phyloP scores from a whole-genome alignment of 2,113 vertebrate species.

The Corydoras maculifer region DNA sequence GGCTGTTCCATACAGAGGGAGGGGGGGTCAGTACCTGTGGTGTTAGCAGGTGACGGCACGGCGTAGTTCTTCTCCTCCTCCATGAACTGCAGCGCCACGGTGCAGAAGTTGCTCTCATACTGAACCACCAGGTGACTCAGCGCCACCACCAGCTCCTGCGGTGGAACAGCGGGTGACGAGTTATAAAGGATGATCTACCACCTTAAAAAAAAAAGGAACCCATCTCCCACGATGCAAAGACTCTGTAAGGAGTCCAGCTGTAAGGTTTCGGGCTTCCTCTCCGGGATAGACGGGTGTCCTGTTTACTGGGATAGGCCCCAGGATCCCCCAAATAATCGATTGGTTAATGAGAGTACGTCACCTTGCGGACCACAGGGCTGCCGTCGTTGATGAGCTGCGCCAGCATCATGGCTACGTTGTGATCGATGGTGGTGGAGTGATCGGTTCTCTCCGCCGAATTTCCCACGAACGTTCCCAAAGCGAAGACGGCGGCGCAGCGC shows the following conservation, averaged over 20 bases:
- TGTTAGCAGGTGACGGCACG: conserved; percentile 77
- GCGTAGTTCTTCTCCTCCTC: conserved; percentile 97
- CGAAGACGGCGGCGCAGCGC: conserved; percentile 88
- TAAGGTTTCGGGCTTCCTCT: too few species aligned
- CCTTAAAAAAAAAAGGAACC: neutral
- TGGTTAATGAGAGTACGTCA: neutral
- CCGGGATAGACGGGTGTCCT: too few species aligned
- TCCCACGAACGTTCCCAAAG: conserved; percentile 90
- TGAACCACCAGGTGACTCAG: conserved; percentile 95
- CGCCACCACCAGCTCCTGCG: conserved; percentile 93
- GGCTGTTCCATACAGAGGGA: too few species aligned
- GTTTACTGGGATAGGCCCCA: too few species aligned
- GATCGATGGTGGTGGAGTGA: conserved; percentile 97
- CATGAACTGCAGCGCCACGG: conserved; percentile 94
- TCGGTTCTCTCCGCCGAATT: conserved; percentile 92
- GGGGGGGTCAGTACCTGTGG: conserved; percentile 64
- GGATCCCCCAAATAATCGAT: too few species aligned
- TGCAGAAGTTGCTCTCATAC: conserved; percentile 98
- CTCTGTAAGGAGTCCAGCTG: too few species aligned
- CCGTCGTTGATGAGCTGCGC: conserved; percentile 95
- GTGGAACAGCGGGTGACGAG: neutral
- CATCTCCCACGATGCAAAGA: too few species aligned
- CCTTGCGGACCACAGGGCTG: conserved; percentile 90
- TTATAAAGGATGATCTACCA: too few species aligned
- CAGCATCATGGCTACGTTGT: conserved; percentile 98